Base-by-base conservation (phyloP, 2,113 vertebrate genomes). In the Phyllostomus discolor region DNA sequence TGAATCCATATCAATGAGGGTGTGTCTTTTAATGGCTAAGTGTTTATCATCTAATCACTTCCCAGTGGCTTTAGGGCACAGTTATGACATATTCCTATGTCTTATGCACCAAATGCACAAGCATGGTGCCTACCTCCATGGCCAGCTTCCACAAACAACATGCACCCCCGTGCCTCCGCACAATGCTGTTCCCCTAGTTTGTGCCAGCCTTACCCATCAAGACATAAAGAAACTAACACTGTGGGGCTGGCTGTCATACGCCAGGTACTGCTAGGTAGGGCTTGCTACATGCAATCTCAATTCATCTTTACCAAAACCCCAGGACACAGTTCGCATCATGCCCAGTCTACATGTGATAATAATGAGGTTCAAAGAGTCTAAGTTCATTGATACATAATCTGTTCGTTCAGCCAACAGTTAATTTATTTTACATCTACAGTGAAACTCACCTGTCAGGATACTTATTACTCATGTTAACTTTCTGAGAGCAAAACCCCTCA, bases 201-300 rank as follows among this genome's bases (percentile, higher is more conserved):
- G 73, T n/a, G 28, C 46, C 33, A 72, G 52, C 10, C 33, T 54
- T 31, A 41, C 70, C 46, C 59, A 20, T 28, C 50, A 52, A 79
- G 31, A 64, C 26, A 57, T 48, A 75, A 19, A 17, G n/a, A n/a
- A 54, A 26, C 62, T 41, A 41, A 24, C 31, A 20, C 67, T 28
- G 2, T 0, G 0, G 22, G 35, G 6, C 14, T 33, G 31, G 6
- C 10, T 33, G 31, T 11, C 38, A n/a, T 5, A 62, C 1, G 10
- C 7, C 57, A 57, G 20, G 64, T 38, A 2, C 43, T 19, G 26
- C 6, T 9, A 54, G 14, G 9, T 0, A 67, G 22, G 19, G 2
- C 50, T 75, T 78, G 38, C 31, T n/a, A 43, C 28, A 7, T 19
- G 28, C 52, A 17, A 85, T 59, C 12, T 88, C 46, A 85, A 2